Evolutionary conservation across 64 coral and sea anemone genomes (phyloP).

Genomic region (Dendrophyllia cribrosa): DNA sequence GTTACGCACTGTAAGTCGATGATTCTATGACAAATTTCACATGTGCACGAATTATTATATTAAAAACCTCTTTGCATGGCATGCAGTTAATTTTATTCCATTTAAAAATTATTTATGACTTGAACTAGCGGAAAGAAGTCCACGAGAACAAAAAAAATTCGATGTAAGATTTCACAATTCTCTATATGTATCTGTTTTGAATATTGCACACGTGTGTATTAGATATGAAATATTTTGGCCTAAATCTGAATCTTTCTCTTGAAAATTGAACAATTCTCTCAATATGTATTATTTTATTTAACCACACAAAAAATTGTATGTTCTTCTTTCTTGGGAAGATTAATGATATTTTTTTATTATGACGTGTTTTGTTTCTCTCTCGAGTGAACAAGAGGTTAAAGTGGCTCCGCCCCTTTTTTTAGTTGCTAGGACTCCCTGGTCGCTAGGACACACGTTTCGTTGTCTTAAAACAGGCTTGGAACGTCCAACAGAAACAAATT

Average conservation of each 20-base stretch:
- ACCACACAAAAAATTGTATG: not conserved
- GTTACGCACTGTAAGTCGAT: constrained; percentile 4
- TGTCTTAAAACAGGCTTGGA: not conserved
- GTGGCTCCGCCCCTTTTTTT: not conserved
- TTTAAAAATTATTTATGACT: constrained; percentile 8
- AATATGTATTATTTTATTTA: not conserved
- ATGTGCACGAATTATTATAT: constrained; percentile 56
- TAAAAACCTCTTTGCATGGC: constrained; percentile 52
- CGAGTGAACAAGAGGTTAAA: not conserved
- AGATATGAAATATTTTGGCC: constrained; percentile 30
- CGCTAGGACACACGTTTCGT: not conserved
- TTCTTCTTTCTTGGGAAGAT: constrained; percentile 15
- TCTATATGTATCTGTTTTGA: constrained; percentile 22
- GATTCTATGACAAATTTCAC: constrained; percentile 24
- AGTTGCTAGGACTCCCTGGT: not conserved
- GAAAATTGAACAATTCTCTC: constrained; percentile 15
- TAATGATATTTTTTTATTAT: constrained; percentile 5
- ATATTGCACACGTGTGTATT: constrained; percentile 12
- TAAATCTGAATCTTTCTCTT: constrained; percentile 6
- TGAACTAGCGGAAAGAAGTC: not conserved
- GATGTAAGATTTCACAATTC: constrained; percentile 18
- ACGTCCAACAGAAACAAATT: not conserved
- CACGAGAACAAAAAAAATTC: constrained; percentile 16
- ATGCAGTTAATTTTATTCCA: constrained; percentile 29
- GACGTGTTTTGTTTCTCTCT: not conserved